A percentile compares a stretch with the other conserved stretches of the same genome.
Conservation (phyloP, 2,888 invertebrate genomes). For the Muscina levida region DNA sequence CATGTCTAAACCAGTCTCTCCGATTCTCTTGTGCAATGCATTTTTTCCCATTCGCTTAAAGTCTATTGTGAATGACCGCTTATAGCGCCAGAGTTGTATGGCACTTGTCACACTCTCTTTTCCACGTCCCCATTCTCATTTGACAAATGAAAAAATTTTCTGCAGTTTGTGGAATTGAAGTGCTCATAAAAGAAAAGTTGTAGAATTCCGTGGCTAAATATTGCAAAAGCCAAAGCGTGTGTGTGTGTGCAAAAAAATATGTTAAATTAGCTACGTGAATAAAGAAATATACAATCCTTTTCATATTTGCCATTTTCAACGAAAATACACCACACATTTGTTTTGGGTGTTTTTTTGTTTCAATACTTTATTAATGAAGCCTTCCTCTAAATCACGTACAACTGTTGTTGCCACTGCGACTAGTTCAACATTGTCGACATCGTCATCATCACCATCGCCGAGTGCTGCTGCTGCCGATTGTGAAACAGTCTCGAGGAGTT, state of each 20-base stretch:
- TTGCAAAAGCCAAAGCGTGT: conserved; percentile 40
- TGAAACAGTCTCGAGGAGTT: conserved; percentile 54
- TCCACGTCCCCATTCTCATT: conserved; percentile 66
- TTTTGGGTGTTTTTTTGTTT: conserved; percentile 47
- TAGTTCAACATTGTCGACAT: conserved; percentile 19
- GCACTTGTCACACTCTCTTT: conserved; percentile 34
- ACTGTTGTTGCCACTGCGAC: conserved; percentile 54
- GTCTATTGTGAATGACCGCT: too few relatives aligned
- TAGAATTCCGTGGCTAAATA: conserved; percentile 4
- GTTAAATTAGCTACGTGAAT: conserved; percentile 41
- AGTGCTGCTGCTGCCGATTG: conserved; percentile 34
- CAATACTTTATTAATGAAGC: conserved; percentile 58
- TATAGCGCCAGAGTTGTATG: conserved; percentile 43
- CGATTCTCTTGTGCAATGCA: too few relatives aligned
- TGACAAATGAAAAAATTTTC: conserved; percentile 40
- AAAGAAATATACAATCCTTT: conserved; percentile 22
- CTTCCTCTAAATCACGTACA: conserved; percentile 51
- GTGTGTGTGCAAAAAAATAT: conserved; percentile 37
- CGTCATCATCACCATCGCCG: conserved; percentile 24
- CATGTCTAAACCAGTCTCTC: too few relatives aligned
- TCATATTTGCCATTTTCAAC: conserved; percentile 28
- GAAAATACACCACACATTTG: conserved; percentile 44
- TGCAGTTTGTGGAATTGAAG: conserved; percentile 35
- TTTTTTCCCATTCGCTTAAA: too few relatives aligned
- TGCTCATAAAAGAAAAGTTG: neutral